Evolutionary conservation across 2,113 vertebrate species (phyloP).

Genomic region (Danionella cerebrum): DNA sequence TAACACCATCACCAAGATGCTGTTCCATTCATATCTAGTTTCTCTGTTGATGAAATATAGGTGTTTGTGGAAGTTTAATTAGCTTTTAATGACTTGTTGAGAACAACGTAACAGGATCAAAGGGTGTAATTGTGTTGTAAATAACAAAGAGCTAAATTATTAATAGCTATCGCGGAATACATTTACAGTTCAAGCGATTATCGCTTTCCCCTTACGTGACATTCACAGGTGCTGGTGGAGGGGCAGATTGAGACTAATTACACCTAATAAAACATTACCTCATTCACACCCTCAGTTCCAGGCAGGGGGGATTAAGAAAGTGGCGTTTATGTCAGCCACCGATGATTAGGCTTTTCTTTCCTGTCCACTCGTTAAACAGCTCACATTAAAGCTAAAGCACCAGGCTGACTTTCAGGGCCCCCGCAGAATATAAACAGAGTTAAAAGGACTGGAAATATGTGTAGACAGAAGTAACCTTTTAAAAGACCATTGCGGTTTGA

Average conservation of each 20-base stretch:
- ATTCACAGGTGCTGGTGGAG: constrained; percentile 29
- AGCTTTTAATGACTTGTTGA: neutral
- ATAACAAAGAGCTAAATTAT: constrained; percentile 8
- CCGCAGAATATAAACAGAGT: constrained; percentile 38
- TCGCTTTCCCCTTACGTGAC: neutral
- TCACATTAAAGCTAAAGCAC: neutral
- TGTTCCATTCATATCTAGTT: neutral
- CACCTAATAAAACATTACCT: constrained; percentile 21
- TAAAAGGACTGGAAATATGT: neutral
- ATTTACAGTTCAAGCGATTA: neutral
- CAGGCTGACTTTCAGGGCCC: constrained; percentile 19
- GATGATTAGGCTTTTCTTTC: neutral
- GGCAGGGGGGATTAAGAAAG: constrained; percentile 19
- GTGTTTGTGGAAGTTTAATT: neutral
- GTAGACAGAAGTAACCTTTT: constrained; percentile 34
- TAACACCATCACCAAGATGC: neutral
- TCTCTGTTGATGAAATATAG: constrained; percentile 1
- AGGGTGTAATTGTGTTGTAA: neutral
- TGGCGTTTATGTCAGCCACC: neutral
- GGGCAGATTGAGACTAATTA: constrained; percentile 28
- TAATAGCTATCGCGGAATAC: neutral
- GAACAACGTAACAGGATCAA: constrained; percentile 2
- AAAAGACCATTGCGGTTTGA: constrained; percentile 38
- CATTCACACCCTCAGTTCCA: constrained; percentile 31
- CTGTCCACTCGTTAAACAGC: neutral